These are phyloP conservation scores for Ametastegia equiseti DNA, from an alignment of 2,888 invertebrate genomes.

Conservation along the genomic window DNA sequence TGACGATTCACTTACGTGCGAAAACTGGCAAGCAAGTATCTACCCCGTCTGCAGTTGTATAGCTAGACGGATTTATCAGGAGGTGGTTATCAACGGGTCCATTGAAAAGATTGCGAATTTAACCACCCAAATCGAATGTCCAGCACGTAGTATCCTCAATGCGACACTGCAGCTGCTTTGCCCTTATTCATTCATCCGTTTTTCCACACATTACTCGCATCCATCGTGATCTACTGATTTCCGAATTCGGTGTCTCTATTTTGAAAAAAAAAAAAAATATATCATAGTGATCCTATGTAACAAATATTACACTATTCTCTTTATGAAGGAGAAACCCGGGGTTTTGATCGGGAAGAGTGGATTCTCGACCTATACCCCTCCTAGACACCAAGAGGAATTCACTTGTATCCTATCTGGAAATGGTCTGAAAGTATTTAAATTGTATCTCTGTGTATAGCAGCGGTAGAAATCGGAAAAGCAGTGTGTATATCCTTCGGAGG, in stretches of 20 bases:
- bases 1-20: conserved; percentile 71
- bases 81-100: conserved; percentile 54
- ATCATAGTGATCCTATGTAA: too few species aligned
- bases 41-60: conserved; percentile 39
- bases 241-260: too few species aligned
- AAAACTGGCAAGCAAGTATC: conserved; percentile 57
- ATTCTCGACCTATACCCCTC: not conserved
- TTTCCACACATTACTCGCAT: too few species aligned
- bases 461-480: conserved; percentile 8
- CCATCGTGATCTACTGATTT: too few species aligned
- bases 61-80: conserved; percentile 59
- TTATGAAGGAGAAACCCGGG: too few species aligned
- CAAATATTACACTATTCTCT: too few species aligned
- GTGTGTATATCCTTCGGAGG: not conserved
- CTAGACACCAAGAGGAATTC: not conserved
- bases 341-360: not conserved
- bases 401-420: not conserved
- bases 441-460: not conserved
- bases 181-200: not conserved
- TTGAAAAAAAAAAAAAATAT: too few species aligned
- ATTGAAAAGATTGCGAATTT: conserved; percentile 53
- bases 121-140: conserved; percentile 23
- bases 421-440: conserved; percentile 27
- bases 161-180: not conserved
- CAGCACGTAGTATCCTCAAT: conserved; percentile 33